phyloP scores from a whole-genome alignment of 2,113 vertebrate genomes.

The Lepus europaeus region DNA sequence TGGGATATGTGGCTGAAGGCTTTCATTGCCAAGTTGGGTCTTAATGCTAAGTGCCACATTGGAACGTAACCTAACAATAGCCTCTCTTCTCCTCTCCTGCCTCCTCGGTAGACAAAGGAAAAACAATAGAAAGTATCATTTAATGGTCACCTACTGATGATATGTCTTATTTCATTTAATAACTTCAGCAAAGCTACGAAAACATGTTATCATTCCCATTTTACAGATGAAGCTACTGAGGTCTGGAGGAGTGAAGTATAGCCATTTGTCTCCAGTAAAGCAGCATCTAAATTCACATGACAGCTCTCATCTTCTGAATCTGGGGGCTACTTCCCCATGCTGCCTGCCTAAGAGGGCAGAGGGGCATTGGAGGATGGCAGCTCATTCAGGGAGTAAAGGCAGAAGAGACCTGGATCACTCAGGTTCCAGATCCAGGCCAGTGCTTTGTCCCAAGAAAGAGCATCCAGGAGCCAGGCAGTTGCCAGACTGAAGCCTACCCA shows the following conservation, averaged over 20 bases:
- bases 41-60: neutral
- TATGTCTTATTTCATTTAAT: neutral
- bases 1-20: neutral
- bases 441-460: neutral
- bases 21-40: neutral
- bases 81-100: neutral
- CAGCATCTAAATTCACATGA: neutral
- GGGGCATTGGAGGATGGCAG: neutral
- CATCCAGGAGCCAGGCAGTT: accelerated
- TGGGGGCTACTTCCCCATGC: accelerated
- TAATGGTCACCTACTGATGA: neutral
- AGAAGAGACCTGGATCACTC: neutral
- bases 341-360: neutral
- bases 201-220: neutral
- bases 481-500: neutral
- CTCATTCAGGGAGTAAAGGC: neutral
- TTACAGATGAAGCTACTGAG: neutral
- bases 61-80: neutral
- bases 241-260: neutral
- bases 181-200: neutral
- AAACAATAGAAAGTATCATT: neutral
- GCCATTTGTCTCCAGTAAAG: neutral
- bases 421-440: neutral
- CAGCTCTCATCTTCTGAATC: neutral
- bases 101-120: neutral